Evolutionary conservation across 2,888 invertebrate species (phyloP).

Genomic region (Petrophora chlorosata): DNA sequence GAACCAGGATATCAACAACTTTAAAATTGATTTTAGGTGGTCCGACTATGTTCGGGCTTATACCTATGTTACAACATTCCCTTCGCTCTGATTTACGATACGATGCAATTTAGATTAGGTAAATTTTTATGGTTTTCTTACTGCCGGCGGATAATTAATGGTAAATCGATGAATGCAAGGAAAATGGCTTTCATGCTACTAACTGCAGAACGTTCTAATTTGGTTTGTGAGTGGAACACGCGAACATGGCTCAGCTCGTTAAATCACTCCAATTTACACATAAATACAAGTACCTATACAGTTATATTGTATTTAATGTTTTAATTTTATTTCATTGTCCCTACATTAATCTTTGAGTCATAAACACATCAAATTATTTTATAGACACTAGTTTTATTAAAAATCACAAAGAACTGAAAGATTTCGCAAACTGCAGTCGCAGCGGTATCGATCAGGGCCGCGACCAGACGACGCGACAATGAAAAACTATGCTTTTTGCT

Average conservation of each 20-base stretch:
- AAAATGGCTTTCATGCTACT: constrained; percentile 35
- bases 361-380: no score
- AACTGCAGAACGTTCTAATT: constrained; percentile 24
- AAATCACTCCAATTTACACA: background rate
- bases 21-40: constrained; percentile 51
- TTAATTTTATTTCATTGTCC: no score
- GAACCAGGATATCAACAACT: constrained; percentile 30
- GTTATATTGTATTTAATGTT: no score
- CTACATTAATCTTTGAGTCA: no score
- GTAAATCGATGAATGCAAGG: constrained; percentile 41
- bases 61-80: constrained; percentile 41
- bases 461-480: constrained; percentile 68
- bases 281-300: background rate
- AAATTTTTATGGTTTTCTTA: constrained; percentile 46
- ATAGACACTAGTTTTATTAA: no score
- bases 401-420: no score
- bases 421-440: constrained; percentile 51
- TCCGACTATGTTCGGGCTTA: constrained; percentile 29
- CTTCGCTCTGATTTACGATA: constrained; percentile 42
- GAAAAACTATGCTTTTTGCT: constrained; percentile 74
- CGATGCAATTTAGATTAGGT: constrained; percentile 37
- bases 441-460: constrained; percentile 65
- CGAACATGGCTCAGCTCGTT: background rate
- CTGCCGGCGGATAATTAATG: constrained; percentile 39
- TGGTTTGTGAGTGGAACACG: constrained; percentile 13